A percentile compares a stretch with the other conserved stretches of the same genome.
These are phyloP conservation scores for Strigamia transsilvanica DNA, from an alignment of 2,888 invertebrate species.

Conservation along the genomic window DNA sequence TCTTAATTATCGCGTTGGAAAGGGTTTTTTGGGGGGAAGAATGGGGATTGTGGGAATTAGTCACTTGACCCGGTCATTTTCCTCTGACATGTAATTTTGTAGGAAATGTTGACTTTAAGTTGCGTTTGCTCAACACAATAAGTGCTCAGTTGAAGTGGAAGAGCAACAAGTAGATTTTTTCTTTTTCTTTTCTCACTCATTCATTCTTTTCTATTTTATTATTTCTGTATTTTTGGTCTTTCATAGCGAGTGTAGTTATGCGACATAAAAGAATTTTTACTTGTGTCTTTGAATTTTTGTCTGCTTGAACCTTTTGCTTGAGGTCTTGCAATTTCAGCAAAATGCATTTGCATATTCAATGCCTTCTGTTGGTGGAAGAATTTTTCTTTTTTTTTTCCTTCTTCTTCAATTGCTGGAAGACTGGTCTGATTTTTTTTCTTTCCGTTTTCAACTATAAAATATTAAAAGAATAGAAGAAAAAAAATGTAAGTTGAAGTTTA, in stretches of 20 bases:
- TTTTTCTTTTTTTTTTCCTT: neutral
- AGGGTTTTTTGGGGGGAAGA: too few species aligned
- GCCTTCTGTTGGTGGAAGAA: neutral
- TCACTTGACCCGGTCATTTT: constrained; percentile 20
- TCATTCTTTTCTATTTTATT: neutral
- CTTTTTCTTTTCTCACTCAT: neutral
- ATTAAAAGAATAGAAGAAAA: neutral
- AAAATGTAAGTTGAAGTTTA: neutral
- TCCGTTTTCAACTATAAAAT: neutral
- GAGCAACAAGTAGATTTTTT: constrained; percentile 10
- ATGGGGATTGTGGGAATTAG: neutral
- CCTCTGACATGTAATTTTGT: constrained; percentile 9
- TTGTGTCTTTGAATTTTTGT: neutral
- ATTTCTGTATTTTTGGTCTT: neutral
- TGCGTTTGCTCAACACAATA: neutral
- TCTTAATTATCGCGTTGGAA: too few species aligned
- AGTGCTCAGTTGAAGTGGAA: neutral
- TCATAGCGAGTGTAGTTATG: neutral
- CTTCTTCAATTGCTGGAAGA: constrained; percentile 12
- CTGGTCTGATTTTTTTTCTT: neutral
- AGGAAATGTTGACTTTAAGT: constrained; percentile 1
- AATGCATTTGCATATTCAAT: constrained; percentile 5
- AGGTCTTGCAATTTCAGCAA: constrained; percentile 20
- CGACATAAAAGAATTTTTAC: constrained; percentile 1
- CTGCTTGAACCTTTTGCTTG: constrained; percentile 13